phyloP scores from a whole-genome alignment of 2,113 vertebrate species.

The Melanotaenia duboulayi region DNA sequence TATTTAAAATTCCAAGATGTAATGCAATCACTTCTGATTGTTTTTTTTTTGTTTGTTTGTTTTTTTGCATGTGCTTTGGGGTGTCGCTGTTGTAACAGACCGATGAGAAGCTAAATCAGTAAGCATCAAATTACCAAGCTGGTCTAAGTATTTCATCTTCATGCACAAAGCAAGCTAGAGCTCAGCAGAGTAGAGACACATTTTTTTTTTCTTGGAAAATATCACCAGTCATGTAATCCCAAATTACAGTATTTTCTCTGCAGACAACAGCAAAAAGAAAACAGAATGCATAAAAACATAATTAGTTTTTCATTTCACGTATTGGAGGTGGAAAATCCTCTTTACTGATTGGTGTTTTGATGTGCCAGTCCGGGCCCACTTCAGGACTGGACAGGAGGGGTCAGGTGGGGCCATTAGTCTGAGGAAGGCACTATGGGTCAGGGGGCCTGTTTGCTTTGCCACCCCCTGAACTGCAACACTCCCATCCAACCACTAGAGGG shows the following conservation, averaged over 20 bases:
- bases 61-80: conserved; percentile 64
- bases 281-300: conserved; percentile 26
- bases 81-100: conserved; percentile 37
- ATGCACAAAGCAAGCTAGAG: conserved; percentile 73
- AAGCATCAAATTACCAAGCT: conserved; percentile 49
- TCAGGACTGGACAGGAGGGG: conserved; percentile 41
- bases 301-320: conserved; percentile 36
- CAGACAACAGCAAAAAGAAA: conserved; percentile 36
- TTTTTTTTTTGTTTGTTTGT: background rate
- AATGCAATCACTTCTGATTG: conserved; percentile 36
- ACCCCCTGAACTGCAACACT: conserved; percentile 52
- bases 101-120: conserved; percentile 28
- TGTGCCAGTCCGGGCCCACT: conserved; percentile 38
- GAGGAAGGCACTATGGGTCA: conserved; percentile 80
- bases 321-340: conserved; percentile 46
- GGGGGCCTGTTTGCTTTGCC: conserved; percentile 49
- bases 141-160: conserved; percentile 46
- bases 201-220: conserved; percentile 49
- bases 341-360: conserved; percentile 54
- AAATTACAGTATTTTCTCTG: conserved; percentile 71
- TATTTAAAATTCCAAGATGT: conserved; percentile 16
- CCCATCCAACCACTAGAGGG: conserved; percentile 66
- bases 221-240: conserved; percentile 57
- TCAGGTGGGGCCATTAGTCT: conserved; percentile 66
- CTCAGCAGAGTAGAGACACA: conserved; percentile 69